Evolutionary conservation across 2,113 vertebrate genomes (phyloP).

Genomic region (Potamarius usumacintae): DNA sequence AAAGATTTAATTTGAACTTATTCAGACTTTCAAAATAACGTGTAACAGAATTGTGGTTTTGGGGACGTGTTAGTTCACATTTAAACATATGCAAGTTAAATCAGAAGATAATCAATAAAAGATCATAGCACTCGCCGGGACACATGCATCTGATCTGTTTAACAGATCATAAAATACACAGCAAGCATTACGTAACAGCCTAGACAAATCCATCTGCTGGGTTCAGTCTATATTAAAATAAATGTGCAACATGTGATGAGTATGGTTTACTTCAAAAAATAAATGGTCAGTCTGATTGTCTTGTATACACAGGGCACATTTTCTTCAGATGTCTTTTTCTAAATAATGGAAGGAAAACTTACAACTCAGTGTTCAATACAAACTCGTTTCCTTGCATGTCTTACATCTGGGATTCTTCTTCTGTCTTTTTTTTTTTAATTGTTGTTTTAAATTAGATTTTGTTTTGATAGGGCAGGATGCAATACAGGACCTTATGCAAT

Average conservation of each 20-base stretch:
- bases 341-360: conserved; percentile 20
- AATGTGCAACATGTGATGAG: not conserved
- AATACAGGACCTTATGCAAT: not conserved
- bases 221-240: not conserved
- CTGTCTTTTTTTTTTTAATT: no score
- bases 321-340: conserved; percentile 7
- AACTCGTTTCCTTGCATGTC: not conserved
- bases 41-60: not conserved
- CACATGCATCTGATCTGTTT: not conserved
- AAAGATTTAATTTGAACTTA: not conserved
- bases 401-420: not conserved
- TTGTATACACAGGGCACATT: not conserved
- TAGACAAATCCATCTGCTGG: not conserved
- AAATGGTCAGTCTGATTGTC: not conserved
- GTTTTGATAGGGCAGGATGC: not conserved
- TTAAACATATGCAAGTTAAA: not conserved
- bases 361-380: not conserved
- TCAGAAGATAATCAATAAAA: not conserved
- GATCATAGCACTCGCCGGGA: not conserved
- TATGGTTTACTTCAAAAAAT: conserved; percentile 14
- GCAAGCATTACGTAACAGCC: not conserved
- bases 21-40: not conserved
- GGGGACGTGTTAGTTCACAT: not conserved
- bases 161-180: not conserved
- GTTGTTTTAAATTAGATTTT: not conserved